phyloP scores from a whole-genome alignment of 2,888 invertebrate species.

The Harmothoe impar region DNA sequence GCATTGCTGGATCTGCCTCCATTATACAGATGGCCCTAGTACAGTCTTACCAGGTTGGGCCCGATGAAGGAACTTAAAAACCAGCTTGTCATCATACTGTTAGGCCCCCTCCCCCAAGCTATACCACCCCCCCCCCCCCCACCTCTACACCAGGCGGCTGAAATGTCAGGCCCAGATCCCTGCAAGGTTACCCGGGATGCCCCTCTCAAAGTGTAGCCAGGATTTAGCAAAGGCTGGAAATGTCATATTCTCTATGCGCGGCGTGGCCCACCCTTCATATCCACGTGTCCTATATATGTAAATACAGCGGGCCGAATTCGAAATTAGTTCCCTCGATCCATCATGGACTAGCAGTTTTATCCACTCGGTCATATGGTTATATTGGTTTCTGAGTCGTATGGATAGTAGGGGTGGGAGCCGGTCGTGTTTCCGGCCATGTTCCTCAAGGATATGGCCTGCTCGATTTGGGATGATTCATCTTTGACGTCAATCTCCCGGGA shows the following conservation, averaged over 20 bases:
- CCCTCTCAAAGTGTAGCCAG: slow-evolving; percentile 12
- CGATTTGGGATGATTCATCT: no score
- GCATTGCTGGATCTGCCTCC: not conserved
- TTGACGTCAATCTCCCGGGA: no score
- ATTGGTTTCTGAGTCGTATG: no score
- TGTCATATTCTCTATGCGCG: not conserved
- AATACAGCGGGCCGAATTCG: no score
- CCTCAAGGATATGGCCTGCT: no score
- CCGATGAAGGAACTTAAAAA: not conserved
- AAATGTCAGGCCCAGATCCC: not conserved
- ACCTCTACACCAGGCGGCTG: not conserved
- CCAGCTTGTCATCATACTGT: slow-evolving; percentile 8
- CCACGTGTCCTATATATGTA: no score
- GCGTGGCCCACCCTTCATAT: no score
- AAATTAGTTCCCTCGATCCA: no score
- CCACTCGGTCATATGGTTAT: no score
- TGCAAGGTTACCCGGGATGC: not conserved
- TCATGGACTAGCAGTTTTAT: no score
- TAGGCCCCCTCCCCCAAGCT: not conserved
- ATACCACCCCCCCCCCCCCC: not conserved
- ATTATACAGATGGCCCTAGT: slow-evolving; percentile 22
- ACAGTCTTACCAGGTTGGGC: not conserved
- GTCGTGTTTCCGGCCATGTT: no score
- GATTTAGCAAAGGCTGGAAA: not conserved
- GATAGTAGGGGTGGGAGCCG: no score